Conservation (phyloP, 2,113 vertebrate species). For the Hoplias malabaricus region DNA sequence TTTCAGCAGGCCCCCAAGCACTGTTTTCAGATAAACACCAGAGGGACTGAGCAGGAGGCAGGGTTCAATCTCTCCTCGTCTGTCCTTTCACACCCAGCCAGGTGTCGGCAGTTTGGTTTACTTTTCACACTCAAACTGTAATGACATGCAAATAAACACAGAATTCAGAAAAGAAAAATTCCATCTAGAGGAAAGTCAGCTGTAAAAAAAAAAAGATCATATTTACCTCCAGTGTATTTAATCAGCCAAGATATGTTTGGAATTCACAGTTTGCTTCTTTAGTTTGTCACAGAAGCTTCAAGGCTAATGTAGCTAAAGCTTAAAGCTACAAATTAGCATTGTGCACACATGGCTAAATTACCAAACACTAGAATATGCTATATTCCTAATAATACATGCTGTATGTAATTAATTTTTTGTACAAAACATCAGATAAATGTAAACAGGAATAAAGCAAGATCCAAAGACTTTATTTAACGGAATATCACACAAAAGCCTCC, state of each 20-base stretch:
- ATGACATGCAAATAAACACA: not conserved
- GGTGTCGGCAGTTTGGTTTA: not conserved
- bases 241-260: not conserved
- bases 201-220: not conserved
- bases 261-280: not conserved
- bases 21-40: constrained; percentile 39
- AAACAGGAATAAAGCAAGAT: no score
- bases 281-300: no score
- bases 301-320: no score
- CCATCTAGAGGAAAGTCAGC: no score
- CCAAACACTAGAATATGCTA: no score
- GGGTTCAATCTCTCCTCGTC: not conserved
- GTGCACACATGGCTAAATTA: no score
- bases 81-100: not conserved
- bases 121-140: not conserved
- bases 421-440: no score
- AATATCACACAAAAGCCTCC: no score
- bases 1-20: constrained; percentile 48
- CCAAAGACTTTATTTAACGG: no score
- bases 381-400: no score
- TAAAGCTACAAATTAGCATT: no score
- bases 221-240: not conserved
- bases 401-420: no score
- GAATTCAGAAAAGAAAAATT: not conserved
- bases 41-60: constrained; percentile 15